Evolutionary conservation across 1,140 invertebrate genomes (phyloP).

Genomic region (Nymphalis io): DNA sequence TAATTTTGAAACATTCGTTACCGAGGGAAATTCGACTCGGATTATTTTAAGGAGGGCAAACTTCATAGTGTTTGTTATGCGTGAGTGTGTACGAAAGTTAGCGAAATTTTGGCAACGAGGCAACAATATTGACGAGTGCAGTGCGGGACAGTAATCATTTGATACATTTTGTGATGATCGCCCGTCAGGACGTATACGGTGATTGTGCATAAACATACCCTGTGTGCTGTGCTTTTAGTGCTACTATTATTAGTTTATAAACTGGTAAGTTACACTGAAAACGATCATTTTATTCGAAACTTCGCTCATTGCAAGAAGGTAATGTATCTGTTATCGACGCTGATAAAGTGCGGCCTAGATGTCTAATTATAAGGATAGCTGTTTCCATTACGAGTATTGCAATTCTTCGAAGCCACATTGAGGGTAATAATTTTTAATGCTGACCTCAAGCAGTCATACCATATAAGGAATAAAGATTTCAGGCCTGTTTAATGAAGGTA

Average conservation of each 20-base stretch:
- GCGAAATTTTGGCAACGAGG: slow-evolving; percentile 72
- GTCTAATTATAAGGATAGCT: slow-evolving; percentile 28
- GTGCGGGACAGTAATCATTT: slow-evolving; percentile 45
- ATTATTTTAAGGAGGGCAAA: slow-evolving; percentile 39
- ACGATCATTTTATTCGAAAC: background rate
- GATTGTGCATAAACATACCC: slow-evolving; percentile 49
- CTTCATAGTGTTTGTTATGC: slow-evolving; percentile 49
- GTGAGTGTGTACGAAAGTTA: slow-evolving; percentile 52
- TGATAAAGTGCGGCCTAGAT: slow-evolving; percentile 33
- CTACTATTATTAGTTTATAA: slow-evolving; percentile 37
- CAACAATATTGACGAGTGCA: slow-evolving; percentile 45
- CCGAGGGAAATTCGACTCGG: slow-evolving; percentile 48
- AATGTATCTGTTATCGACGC: slow-evolving; percentile 18
- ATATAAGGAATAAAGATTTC: slow-evolving; percentile 20
- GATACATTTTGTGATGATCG: slow-evolving; percentile 61
- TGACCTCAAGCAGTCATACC: slow-evolving; percentile 11
- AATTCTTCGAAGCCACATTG: slow-evolving; percentile 22
- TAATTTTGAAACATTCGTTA: slow-evolving; percentile 42
- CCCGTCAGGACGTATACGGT: slow-evolving; percentile 55
- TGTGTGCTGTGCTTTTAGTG: slow-evolving; percentile 38
- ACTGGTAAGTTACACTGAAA: slow-evolving; percentile 18
- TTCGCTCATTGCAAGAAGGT: slow-evolving; percentile 17
- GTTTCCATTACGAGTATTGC: slow-evolving; percentile 22
- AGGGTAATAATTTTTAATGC: slow-evolving; percentile 24
- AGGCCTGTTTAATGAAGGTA: background rate